A percentile compares a stretch with the other conserved stretches of the same genome.
Evolutionary conservation across 2,113 vertebrate genomes (phyloP).

Genomic region (Oncorhynchus masou): DNA sequence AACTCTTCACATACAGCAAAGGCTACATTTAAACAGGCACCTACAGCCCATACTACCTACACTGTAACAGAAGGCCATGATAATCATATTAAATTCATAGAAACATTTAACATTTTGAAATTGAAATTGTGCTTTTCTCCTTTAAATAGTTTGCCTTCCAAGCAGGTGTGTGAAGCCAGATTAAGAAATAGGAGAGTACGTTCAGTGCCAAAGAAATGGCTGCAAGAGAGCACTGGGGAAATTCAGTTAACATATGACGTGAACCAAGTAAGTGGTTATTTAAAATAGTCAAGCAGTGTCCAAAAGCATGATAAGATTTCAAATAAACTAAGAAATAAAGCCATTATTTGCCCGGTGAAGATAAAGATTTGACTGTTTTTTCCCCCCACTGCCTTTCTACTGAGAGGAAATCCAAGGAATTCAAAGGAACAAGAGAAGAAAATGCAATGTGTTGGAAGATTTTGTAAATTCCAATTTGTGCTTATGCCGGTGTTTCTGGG

Average conservation of each 20-base stretch:
- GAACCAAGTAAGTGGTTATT: slow-evolving; percentile 52
- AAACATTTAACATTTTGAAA: slow-evolving; percentile 36
- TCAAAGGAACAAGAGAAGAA: slow-evolving; percentile 33
- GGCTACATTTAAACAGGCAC: neutral
- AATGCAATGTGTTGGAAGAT: slow-evolving; percentile 40
- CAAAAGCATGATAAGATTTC: slow-evolving; percentile 54
- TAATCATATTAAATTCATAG: slow-evolving; percentile 18
- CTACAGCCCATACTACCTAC: neutral
- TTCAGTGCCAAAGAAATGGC: slow-evolving; percentile 39
- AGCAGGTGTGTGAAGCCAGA: slow-evolving; percentile 50
- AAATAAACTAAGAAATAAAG: slow-evolving; percentile 52
- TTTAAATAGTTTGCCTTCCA: slow-evolving; percentile 31
- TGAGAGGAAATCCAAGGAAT: slow-evolving; percentile 16
- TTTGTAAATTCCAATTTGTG: slow-evolving; percentile 56
- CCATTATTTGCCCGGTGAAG: slow-evolving; percentile 47
- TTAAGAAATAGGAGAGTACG: slow-evolving; percentile 45
- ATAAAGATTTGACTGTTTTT: slow-evolving; percentile 53
- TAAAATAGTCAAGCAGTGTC: slow-evolving; percentile 48
- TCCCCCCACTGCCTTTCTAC: slow-evolving; percentile 29
- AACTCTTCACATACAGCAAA: too few relatives aligned
- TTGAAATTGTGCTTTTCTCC: slow-evolving; percentile 36
- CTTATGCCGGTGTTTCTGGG: slow-evolving; percentile 54
- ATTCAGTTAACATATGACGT: slow-evolving; percentile 46
- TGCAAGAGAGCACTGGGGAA: slow-evolving; percentile 31
- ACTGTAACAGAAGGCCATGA: neutral